Base-by-base conservation (phyloP, 2,888 invertebrate species). In the Cephus pulcher region DNA sequence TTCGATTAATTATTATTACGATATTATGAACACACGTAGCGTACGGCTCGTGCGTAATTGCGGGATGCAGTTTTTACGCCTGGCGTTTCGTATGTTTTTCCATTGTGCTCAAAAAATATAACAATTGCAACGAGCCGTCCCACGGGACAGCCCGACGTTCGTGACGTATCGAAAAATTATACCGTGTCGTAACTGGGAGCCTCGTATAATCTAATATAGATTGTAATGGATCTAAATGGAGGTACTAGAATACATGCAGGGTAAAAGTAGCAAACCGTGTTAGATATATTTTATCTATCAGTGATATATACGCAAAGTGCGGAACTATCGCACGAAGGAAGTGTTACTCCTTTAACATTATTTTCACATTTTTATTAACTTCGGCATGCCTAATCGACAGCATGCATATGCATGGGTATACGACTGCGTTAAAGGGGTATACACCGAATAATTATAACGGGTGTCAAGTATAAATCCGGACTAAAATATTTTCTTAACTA, bases 1-100 rank as follows among this genome's bases (percentile, higher is more conserved):
- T 76, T 80, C 78, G 79, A 82, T 79, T 83, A 85, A 87, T 86
- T 84, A 86, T 84, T 86, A 83, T 86, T 86, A 81, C 82, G 74
- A 79, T 68, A 32, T 70, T 73, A 56, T 71, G 75, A 33, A 74
- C 76, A 40, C 82, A 85, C 83, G 79, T 82, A 79, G 74, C 70
- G 79, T 80, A 79, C 78, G 40, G 15, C 40, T 40, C 30, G 56
- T 76, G 23, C 56, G 74, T 74, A 76, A 76, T 79, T 6, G 56
- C 34, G 70, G 69, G 33, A 70, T 12, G 37, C 12, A 30, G 12
- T 35, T 35, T 34, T 35, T 37, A 32, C 23, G 69, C n/a, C 15
- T 78, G 69, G 35, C 56, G 1, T 56, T 56, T 56, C 56, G 23
- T 15, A 40, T 40, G 23, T 23, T 40, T 40, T 56, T 23, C 9